Percentiles rank a stretch among this genome's conserved stretches.
phyloP scores from a whole-genome alignment of 2,888 invertebrate genomes.

The Cryptosula pallasiana region DNA sequence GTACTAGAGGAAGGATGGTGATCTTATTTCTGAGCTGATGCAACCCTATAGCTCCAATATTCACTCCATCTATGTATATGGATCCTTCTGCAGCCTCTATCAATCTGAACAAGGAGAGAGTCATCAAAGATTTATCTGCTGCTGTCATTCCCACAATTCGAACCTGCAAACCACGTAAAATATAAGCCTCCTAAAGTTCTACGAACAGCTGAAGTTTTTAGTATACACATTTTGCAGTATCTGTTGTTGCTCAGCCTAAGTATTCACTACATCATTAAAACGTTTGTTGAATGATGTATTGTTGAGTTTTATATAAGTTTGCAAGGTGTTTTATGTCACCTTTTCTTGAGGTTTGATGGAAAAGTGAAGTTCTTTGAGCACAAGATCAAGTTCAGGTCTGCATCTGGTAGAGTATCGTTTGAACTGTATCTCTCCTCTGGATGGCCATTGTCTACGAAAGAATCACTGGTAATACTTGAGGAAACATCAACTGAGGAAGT shows the following conservation, averaged over 20 bases:
- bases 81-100: slow-evolving; percentile 41
- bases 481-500: too few relatives aligned
- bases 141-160: slow-evolving; percentile 49
- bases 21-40: slow-evolving; percentile 41
- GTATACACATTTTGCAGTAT: too few relatives aligned
- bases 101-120: slow-evolving; percentile 43
- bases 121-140: slow-evolving; percentile 48
- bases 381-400: slow-evolving; percentile 44
- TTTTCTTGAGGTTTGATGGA: slow-evolving; percentile 43
- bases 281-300: too few relatives aligned
- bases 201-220: too few relatives aligned
- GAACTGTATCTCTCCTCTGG: slow-evolving; percentile 41
- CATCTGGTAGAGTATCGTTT: slow-evolving; percentile 42
- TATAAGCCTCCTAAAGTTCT: too few relatives aligned
- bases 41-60: slow-evolving; percentile 35
- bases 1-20: slow-evolving; percentile 48
- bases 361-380: slow-evolving; percentile 41
- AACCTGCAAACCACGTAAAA: too few relatives aligned
- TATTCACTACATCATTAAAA: too few relatives aligned
- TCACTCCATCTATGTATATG: slow-evolving; percentile 42
- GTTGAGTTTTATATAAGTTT: too few relatives aligned
- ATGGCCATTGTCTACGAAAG: slow-evolving; percentile 38
- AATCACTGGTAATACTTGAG: too few relatives aligned
- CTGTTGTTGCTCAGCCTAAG: too few relatives aligned
- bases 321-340: slow-evolving; percentile 35